Percentiles rank a stretch among this genome's conserved stretches.
These are phyloP conservation scores for Tamias sibiricus DNA, from an alignment of 2,113 vertebrate genomes.

Conservation along the genomic window DNA sequence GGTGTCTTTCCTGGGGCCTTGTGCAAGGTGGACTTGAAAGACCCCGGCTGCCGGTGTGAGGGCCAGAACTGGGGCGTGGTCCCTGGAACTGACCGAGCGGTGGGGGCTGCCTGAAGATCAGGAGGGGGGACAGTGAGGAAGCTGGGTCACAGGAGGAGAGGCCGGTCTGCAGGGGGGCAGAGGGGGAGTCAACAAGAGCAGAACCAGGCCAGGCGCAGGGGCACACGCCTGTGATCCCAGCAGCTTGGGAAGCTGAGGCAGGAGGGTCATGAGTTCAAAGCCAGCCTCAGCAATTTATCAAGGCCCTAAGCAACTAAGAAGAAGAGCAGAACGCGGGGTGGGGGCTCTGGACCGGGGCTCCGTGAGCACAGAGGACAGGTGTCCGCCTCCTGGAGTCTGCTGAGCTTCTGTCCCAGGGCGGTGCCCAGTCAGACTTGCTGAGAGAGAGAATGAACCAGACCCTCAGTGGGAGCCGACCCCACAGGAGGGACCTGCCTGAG, in stretches of 20 bases:
- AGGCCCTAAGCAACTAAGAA: too few relatives aligned
- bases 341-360: background rate
- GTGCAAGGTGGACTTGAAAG: background rate
- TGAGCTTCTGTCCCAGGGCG: background rate
- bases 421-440: background rate
- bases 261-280: too few relatives aligned
- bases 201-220: background rate
- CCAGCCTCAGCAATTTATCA: too few relatives aligned
- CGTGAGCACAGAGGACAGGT: background rate
- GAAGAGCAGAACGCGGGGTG: too few relatives aligned
- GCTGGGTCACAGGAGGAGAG: background rate
- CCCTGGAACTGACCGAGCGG: background rate
- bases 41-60: background rate
- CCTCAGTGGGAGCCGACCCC: fast-evolving
- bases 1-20: too few relatives aligned
- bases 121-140: background rate
- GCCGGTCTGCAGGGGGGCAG: too few relatives aligned
- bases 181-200: background rate
- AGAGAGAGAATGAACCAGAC: background rate
- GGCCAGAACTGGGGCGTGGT: background rate
- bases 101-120: background rate
- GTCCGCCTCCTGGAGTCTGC: background rate
- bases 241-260: too few relatives aligned
- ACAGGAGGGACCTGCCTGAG: background rate
- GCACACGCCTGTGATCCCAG: too few relatives aligned